Conservation (phyloP, 2,113 vertebrate genomes). For the human region DNA sequence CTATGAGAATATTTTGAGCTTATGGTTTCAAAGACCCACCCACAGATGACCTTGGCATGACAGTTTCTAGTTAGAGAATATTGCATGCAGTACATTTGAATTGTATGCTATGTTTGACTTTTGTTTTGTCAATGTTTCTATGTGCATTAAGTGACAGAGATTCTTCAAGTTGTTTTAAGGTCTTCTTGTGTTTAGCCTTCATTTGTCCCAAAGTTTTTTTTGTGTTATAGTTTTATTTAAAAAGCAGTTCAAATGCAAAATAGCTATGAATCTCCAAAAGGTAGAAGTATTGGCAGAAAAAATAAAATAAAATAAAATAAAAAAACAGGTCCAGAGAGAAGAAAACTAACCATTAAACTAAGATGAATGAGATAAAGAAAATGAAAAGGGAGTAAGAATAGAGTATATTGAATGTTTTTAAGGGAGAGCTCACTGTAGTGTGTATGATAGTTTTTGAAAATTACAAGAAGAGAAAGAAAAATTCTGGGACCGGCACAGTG, state of each 20-base stretch:
- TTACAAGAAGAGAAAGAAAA: slow-evolving; percentile 17
- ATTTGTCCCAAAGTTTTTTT: not conserved
- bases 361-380: not conserved
- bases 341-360: not conserved
- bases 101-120: not conserved
- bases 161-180: not conserved
- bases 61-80: not conserved
- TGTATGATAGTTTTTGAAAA: not conserved
- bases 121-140: not conserved
- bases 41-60: not conserved
- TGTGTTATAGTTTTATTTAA: not conserved
- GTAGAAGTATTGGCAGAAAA: not conserved
- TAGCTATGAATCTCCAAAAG: not conserved
- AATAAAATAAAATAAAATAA: not conserved
- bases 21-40: not conserved
- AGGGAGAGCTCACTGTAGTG: not conserved
- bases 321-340: not conserved
- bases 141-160: not conserved
- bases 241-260: not conserved
- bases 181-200: not conserved
- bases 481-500: not conserved
- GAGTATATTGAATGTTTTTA: not conserved
- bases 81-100: not conserved
- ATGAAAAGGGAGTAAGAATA: not conserved
- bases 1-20: not conserved